Evolutionary conservation across 2,888 invertebrate species (phyloP).

Genomic region (Drosophila sordidapex): DNA sequence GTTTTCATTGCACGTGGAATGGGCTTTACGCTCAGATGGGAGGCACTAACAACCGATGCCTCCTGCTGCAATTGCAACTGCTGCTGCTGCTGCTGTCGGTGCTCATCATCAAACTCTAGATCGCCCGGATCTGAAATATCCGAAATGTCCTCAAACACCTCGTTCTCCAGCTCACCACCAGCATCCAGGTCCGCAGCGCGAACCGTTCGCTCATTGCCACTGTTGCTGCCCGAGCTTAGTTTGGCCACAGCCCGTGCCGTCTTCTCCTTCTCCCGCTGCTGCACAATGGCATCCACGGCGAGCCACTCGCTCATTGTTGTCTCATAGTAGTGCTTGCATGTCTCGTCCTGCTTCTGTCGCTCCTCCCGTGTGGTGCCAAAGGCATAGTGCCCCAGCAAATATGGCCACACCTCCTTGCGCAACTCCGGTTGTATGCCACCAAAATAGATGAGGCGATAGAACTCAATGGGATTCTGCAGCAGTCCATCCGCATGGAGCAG

Average conservation of each 20-base stretch:
- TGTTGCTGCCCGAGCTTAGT: constrained; percentile 91
- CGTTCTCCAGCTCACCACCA: constrained; percentile 86
- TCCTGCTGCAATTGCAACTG: constrained; percentile 22
- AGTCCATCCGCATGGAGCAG: constrained; percentile 88
- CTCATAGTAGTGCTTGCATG: constrained; percentile 92
- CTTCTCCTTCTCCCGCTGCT: constrained; percentile 92
- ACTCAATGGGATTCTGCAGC: constrained; percentile 88
- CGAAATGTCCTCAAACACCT: constrained; percentile 86
- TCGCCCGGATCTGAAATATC: constrained; percentile 86
- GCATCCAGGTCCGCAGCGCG: constrained; percentile 85
- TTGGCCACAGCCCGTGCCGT: constrained; percentile 94
- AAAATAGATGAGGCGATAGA: constrained; percentile 93
- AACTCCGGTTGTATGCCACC: constrained; percentile 93
- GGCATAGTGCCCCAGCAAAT: constrained; percentile 92
- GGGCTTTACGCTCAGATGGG: constrained; percentile 76
- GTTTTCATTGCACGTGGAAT: constrained; percentile 83
- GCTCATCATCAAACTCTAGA: constrained; percentile 81
- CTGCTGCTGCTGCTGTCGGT: constrained; percentile 38
- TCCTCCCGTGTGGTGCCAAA: constrained; percentile 90
- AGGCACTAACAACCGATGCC: constrained; percentile 18
- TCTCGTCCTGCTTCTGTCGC: constrained; percentile 88
- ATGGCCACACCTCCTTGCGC: constrained; percentile 94
- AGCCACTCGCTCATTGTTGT: constrained; percentile 98
- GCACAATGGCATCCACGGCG: constrained; percentile 96
- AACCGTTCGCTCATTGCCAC: constrained; percentile 86